Evolutionary conservation across 1,140 invertebrate species (phyloP).

Genomic region (Physella acuta): DNA sequence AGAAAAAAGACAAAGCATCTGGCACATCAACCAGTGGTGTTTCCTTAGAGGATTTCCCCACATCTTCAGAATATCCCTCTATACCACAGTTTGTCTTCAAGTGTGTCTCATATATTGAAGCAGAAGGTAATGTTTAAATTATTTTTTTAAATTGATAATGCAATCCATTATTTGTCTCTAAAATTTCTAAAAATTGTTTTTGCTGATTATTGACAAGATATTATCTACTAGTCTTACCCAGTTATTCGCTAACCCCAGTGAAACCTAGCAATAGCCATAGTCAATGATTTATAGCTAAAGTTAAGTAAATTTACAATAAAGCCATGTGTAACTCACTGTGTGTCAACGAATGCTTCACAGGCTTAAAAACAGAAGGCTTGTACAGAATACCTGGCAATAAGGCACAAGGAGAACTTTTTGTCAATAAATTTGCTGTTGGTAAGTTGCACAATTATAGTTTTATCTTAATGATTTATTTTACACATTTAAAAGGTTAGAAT

Average conservation of each 20-base stretch:
- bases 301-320: too few species aligned
- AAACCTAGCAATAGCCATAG: too few species aligned
- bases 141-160: too few species aligned
- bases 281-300: too few species aligned
- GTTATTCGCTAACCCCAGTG: too few species aligned
- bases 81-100: slow-evolving; percentile 91
- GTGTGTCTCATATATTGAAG: slow-evolving; percentile 90
- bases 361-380: slow-evolving; percentile 91
- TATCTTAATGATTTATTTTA: background rate
- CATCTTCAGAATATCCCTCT: slow-evolving; percentile 67
- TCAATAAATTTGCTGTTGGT: slow-evolving; percentile 89
- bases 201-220: too few species aligned
- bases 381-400: slow-evolving; percentile 92
- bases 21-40: slow-evolving; percentile 48
- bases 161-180: too few species aligned
- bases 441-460: slow-evolving; percentile 32
- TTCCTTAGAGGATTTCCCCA: slow-evolving; percentile 69
- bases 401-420: slow-evolving; percentile 89
- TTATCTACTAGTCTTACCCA: too few species aligned
- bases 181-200: too few species aligned
- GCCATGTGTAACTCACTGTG: too few species aligned
- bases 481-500: background rate
- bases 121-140: slow-evolving; percentile 60
- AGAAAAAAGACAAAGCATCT: slow-evolving; percentile 66
- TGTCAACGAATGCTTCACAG: too few species aligned